Evolutionary conservation across 2,113 vertebrate genomes (phyloP).

Genomic region (Thunnus thynnus): DNA sequence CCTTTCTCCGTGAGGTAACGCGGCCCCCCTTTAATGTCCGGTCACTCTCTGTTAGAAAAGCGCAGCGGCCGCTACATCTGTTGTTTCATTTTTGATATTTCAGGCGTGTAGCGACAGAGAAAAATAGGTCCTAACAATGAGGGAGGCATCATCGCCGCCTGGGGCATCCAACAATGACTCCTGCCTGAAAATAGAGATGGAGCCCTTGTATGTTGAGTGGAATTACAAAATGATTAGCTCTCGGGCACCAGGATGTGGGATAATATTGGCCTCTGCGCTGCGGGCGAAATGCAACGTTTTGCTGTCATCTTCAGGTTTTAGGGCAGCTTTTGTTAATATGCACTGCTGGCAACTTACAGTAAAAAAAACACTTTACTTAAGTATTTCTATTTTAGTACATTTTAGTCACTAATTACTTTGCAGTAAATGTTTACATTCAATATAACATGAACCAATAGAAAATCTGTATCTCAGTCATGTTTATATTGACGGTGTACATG

Average conservation of each 20-base stretch:
- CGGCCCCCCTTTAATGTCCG: conserved; percentile 54
- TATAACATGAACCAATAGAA: too few species aligned
- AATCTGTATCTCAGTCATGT: neutral
- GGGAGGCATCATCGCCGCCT: conserved; percentile 41
- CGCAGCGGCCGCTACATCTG: conserved; percentile 17
- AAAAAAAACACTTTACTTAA: neutral
- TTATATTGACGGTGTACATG: neutral
- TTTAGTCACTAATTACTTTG: neutral
- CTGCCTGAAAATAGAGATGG: conserved; percentile 60
- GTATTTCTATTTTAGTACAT: neutral
- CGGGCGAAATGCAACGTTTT: conserved; percentile 23
- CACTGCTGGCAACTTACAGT: too few species aligned
- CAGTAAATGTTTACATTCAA: too few species aligned
- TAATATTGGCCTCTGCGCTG: conserved; percentile 32
- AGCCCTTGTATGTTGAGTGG: conserved; percentile 45
- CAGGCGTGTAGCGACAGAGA: conserved; percentile 25
- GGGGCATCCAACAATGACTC: conserved; percentile 48
- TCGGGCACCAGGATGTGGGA: conserved; percentile 38
- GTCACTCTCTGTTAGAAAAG: conserved; percentile 25
- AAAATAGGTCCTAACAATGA: conserved; percentile 34
- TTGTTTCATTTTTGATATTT: conserved; percentile 50
- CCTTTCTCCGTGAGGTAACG: conserved; percentile 31
- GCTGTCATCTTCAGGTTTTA: conserved; percentile 18
- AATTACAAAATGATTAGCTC: conserved; percentile 60
- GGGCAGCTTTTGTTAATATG: neutral